phyloP scores from a whole-genome alignment of 2,113 vertebrate genomes.

The Odobenus rosmarus region DNA sequence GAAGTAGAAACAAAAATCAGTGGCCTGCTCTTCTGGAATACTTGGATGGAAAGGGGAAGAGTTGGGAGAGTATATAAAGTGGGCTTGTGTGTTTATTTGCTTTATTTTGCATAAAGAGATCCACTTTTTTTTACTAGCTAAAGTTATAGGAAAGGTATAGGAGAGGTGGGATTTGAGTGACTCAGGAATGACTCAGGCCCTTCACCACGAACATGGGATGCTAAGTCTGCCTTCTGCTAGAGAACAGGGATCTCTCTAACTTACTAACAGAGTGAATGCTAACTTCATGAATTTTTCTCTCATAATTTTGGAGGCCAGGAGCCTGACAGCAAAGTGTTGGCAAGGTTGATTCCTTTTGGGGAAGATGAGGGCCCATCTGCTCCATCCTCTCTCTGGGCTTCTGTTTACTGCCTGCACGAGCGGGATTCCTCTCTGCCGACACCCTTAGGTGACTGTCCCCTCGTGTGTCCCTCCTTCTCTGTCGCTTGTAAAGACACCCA shows the following conservation, averaged over 20 bases:
- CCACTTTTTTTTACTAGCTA: neutral
- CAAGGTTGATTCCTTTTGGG: neutral
- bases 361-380: fast-evolving
- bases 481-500: neutral
- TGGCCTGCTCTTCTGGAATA: neutral
- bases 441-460: neutral
- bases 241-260: neutral
- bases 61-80: neutral
- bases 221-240: neutral
- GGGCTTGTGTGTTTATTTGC: neutral
- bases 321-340: neutral
- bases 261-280: neutral
- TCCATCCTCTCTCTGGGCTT: neutral
- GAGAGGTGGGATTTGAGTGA: neutral
- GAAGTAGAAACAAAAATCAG: neutral
- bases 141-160: neutral
- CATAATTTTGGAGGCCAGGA: neutral
- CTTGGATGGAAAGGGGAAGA: neutral
- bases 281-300: neutral
- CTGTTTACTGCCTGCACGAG: neutral
- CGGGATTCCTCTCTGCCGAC: neutral
- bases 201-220: neutral
- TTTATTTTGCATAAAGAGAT: neutral
- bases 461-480: neutral
- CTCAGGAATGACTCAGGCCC: neutral